Conservation (phyloP, 2,797 vertebrate species). For the Picus viridis region DNA sequence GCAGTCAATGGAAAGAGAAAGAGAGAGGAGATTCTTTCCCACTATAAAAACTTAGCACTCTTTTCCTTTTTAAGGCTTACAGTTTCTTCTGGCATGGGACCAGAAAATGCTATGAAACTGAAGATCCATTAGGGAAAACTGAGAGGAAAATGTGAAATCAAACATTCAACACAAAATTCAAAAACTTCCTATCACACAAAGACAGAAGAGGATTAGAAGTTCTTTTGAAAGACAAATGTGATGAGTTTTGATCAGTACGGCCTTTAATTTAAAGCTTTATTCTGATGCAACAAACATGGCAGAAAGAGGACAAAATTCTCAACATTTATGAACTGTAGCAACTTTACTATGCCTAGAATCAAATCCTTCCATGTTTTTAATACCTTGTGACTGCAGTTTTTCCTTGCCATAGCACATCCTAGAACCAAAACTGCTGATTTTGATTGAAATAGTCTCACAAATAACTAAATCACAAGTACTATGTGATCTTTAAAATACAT, state of each 20-base stretch:
- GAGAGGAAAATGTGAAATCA: background rate
- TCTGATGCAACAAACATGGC: background rate
- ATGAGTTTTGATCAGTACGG: background rate
- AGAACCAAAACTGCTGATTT: background rate
- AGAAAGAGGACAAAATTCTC: background rate
- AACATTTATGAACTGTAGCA: background rate
- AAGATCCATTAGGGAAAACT: background rate
- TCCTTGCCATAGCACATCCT: background rate
- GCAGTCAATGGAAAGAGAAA: background rate
- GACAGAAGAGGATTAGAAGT: background rate
- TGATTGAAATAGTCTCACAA: background rate
- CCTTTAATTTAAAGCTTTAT: background rate
- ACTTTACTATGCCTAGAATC: background rate
- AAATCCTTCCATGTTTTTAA: background rate
- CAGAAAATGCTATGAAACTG: background rate
- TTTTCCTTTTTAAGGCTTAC: background rate
- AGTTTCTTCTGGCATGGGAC: background rate
- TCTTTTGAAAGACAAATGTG: background rate
- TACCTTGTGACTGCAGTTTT: background rate
- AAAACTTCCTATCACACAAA: background rate
- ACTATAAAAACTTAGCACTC: background rate
- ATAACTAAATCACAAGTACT: background rate
- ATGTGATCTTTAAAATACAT: background rate
- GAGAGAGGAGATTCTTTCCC: conserved; percentile 1
- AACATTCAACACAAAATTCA: background rate